Percentiles rank a stretch among this genome's conserved stretches.
Conservation (phyloP, 2,797 vertebrate genomes). For the Lutjanus argentimaculatus region DNA sequence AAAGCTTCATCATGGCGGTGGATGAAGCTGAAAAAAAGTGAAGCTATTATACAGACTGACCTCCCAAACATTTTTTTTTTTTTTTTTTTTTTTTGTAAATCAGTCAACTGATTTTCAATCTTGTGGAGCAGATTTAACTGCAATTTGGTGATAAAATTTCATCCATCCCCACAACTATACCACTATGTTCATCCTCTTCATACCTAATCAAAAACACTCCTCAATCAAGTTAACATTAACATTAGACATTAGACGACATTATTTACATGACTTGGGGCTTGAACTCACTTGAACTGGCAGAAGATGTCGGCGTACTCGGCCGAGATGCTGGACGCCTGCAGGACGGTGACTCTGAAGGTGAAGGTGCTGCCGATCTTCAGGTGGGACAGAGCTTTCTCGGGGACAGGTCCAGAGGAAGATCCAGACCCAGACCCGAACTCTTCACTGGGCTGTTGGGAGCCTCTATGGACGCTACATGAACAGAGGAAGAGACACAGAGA, state of each 20-base stretch:
- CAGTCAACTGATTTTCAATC: not conserved
- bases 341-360: conserved; percentile 97
- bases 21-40: conserved; percentile 90
- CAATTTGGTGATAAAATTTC: not conserved
- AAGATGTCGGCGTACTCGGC: conserved; percentile 99
- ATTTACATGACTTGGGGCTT: not conserved
- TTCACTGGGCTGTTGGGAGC: conserved; percentile 89
- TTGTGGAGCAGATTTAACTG: not conserved
- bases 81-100: not conserved
- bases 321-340: conserved; percentile 98
- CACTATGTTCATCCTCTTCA: too few species aligned
- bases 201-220: too few species aligned
- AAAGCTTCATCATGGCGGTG: conserved; percentile 98
- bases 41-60: not conserved
- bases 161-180: too few species aligned
- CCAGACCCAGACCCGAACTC: conserved; percentile 73
- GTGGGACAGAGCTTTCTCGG: conserved; percentile 88
- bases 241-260: not conserved
- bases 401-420: conserved; percentile 81
- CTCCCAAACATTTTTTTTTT: not conserved
- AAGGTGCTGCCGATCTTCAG: conserved; percentile 95
- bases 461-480: conserved; percentile 83
- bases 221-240: not conserved
- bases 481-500: conserved; percentile 3
- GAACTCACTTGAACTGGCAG: conserved; percentile 98